Evolutionary conservation across 1,140 invertebrate species (phyloP).

Genomic region (Drosophila lacteicornis): DNA sequence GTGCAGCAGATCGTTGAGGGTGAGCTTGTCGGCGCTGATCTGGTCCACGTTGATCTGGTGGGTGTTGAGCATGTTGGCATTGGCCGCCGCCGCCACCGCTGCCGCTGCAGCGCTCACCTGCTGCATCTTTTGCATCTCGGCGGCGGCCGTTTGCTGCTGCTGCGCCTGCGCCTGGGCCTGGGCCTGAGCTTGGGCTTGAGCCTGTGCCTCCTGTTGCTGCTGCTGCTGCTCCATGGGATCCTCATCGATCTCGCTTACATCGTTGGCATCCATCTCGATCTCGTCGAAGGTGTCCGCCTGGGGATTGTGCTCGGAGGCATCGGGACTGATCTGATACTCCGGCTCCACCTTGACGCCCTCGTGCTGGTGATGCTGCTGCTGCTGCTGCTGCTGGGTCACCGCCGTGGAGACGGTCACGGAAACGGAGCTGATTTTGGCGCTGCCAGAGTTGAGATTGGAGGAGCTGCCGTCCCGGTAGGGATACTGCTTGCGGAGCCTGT

Average conservation of each 20-base stretch:
- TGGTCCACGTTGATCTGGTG: conserved; percentile 76
- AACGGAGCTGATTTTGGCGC: conserved; percentile 33
- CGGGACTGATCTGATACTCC: conserved; percentile 75
- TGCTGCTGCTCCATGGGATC: conserved; percentile 74
- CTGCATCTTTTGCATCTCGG: conserved; percentile 71
- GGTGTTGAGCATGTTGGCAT: conserved; percentile 64
- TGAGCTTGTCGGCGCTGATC: conserved; percentile 79
- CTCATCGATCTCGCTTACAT: conserved; percentile 73
- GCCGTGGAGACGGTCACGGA: conserved; percentile 28
- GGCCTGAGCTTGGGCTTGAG: conserved; percentile 55
- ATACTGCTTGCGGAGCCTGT: conserved; percentile 82
- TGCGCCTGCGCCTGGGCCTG: conserved; percentile 53
- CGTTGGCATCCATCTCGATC: conserved; percentile 78
- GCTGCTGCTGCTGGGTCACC: conserved; percentile 36
- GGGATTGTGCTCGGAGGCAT: conserved; percentile 72
- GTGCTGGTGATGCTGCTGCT: conserved; percentile 58
- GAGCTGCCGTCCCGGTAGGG: conserved; percentile 66
- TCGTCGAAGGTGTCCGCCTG: conserved; percentile 76
- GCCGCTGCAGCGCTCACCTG: conserved; percentile 51
- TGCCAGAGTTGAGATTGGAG: conserved; percentile 31
- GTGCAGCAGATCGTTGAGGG: conserved; percentile 77
- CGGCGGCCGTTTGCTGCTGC: conserved; percentile 57
- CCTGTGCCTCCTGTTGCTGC: conserved; percentile 51
- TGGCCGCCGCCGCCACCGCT: conserved; percentile 65
- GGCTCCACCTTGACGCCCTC: conserved; percentile 75